These are phyloP conservation scores for Sphecodes monilicornis DNA, from an alignment of 2,888 invertebrate species.

Conservation along the genomic window DNA sequence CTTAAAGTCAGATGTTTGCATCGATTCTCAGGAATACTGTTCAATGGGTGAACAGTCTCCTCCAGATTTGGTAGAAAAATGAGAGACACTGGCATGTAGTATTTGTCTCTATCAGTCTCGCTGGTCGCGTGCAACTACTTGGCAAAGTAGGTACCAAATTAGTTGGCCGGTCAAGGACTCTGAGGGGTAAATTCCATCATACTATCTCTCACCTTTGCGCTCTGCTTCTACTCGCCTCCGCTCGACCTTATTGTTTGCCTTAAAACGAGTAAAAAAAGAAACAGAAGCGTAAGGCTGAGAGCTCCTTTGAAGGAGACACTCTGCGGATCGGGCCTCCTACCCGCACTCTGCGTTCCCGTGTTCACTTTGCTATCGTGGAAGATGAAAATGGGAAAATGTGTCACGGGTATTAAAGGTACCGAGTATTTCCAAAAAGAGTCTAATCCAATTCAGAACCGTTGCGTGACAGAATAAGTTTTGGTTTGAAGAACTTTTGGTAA, in stretches of 20 bases:
- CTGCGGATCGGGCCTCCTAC: background rate
- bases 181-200: slow-evolving; percentile 13
- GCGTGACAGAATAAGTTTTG: background rate
- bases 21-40: background rate
- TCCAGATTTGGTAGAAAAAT: background rate
- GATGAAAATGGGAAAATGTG: slow-evolving; percentile 19
- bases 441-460: background rate
- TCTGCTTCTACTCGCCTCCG: slow-evolving; percentile 7
- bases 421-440: background rate
- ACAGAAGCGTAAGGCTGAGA: background rate
- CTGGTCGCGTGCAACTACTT: slow-evolving; percentile 18
- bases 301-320: slow-evolving; percentile 1
- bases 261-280: slow-evolving; percentile 17
- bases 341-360: background rate
- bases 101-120: slow-evolving; percentile 12
- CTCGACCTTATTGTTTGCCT: slow-evolving; percentile 17
- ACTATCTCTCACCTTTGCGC: slow-evolving; percentile 18
- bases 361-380: slow-evolving; percentile 6
- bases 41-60: background rate
- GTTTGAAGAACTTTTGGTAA: too few species aligned
- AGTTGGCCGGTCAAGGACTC: slow-evolving; percentile 18
- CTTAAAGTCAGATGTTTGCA: background rate
- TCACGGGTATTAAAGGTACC: background rate
- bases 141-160: slow-evolving; percentile 15
- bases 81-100: slow-evolving; percentile 6